phyloP scores from a whole-genome alignment of 1,140 invertebrate species.

The Drosophila punjabiensis region DNA sequence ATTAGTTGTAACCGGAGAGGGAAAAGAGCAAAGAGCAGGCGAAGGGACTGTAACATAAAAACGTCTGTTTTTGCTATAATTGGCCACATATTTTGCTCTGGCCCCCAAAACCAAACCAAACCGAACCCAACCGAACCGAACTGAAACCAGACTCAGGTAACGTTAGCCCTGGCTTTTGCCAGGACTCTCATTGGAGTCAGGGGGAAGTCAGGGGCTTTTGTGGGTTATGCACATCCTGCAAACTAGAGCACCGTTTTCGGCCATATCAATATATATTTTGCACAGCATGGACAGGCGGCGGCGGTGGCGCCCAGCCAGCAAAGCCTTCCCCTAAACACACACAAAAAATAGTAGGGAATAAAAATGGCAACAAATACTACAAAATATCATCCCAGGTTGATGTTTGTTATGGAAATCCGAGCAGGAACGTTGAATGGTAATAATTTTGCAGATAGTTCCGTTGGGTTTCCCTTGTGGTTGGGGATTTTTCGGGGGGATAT shows the following conservation, averaged over 20 bases:
- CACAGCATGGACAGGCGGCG: conserved; percentile 16
- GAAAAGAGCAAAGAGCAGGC: conserved; percentile 21
- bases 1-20: conserved; percentile 60
- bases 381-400: conserved; percentile 58
- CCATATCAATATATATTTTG: conserved; percentile 51
- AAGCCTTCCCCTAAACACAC: conserved; percentile 1
- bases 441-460: conserved; percentile 61
- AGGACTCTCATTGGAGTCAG: conserved; percentile 16
- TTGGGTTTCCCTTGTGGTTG: conserved; percentile 13
- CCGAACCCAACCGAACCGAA: conserved; percentile 12
- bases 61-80: conserved; percentile 83
- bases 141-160: conserved; percentile 53
- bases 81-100: conserved; percentile 79
- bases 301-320: too few relatives aligned
- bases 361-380: conserved; percentile 35
- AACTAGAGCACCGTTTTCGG: conserved; percentile 37
- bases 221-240: conserved; percentile 38
- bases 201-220: conserved; percentile 23
- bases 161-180: conserved; percentile 42
- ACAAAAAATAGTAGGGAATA: conserved; percentile 28
- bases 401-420: conserved; percentile 75
- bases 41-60: conserved; percentile 69
- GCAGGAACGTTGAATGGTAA: conserved; percentile 44
- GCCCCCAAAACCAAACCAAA: conserved; percentile 36
- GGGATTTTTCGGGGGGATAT: conserved; percentile 11